A percentile compares a stretch with the other conserved stretches of the same genome.
These are phyloP conservation scores for Malacoraja senta DNA, from an alignment of 2,797 vertebrate genomes.

Conservation along the genomic window DNA sequence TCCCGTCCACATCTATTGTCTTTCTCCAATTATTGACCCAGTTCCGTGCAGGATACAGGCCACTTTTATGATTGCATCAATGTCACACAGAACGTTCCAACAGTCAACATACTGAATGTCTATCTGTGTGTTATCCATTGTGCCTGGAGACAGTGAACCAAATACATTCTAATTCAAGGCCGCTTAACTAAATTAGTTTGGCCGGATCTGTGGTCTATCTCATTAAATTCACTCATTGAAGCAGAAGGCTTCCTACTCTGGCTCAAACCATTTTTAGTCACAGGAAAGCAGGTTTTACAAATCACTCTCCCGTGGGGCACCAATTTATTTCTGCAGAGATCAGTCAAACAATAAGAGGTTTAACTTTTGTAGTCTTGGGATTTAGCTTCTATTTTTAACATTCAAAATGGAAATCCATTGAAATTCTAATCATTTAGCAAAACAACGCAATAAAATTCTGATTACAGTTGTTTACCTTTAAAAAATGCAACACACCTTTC, in stretches of 20 bases:
- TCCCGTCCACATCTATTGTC: no score
- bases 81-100: neutral
- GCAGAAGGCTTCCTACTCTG: neutral
- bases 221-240: neutral
- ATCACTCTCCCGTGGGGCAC: neutral
- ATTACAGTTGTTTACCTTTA: neutral
- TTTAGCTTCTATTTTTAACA: neutral
- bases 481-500: neutral
- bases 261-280: neutral
- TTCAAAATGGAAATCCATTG: neutral
- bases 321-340: neutral
- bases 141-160: neutral
- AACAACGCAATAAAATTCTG: neutral
- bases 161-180: neutral
- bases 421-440: neutral
- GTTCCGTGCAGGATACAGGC: neutral
- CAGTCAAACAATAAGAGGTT: neutral
- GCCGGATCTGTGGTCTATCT: neutral
- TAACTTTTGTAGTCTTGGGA: neutral
- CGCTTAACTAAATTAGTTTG: neutral
- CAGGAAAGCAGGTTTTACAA: neutral
- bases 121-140: neutral
- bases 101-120: neutral
- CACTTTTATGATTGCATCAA: neutral
- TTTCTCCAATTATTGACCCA: neutral